Evolutionary conservation across 2,113 vertebrate species (phyloP).

Genomic region (Fregata magnificens): DNA sequence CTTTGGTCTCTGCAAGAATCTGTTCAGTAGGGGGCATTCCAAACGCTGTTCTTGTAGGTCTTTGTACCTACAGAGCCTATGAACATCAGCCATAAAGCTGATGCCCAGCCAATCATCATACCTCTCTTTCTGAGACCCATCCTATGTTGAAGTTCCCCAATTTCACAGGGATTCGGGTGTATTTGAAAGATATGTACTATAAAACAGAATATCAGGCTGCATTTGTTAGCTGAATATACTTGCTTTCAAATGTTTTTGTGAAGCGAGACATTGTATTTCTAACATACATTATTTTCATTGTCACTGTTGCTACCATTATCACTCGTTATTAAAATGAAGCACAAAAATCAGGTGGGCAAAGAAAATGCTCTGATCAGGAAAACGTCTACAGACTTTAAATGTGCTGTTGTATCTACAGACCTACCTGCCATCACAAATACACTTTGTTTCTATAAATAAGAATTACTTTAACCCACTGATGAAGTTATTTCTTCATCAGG

Average conservation of each 20-base stretch:
- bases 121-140: background rate
- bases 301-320: background rate
- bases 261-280: background rate
- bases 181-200: background rate
- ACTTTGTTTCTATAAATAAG: conserved; percentile 5
- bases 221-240: background rate
- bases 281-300: background rate
- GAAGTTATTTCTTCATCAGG: background rate
- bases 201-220: background rate
- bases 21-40: background rate
- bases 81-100: background rate
- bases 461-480: background rate
- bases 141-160: background rate
- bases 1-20: background rate
- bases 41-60: background rate
- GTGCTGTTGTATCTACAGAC: background rate
- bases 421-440: background rate
- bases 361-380: background rate
- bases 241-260: background rate
- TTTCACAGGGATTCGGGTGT: background rate
- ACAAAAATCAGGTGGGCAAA: background rate
- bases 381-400: background rate
- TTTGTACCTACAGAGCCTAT: background rate
- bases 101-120: background rate
- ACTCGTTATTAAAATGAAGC: background rate